Evolutionary conservation across 2,888 invertebrate genomes (phyloP).

Genomic region (Melikaiella ostensackeni): DNA sequence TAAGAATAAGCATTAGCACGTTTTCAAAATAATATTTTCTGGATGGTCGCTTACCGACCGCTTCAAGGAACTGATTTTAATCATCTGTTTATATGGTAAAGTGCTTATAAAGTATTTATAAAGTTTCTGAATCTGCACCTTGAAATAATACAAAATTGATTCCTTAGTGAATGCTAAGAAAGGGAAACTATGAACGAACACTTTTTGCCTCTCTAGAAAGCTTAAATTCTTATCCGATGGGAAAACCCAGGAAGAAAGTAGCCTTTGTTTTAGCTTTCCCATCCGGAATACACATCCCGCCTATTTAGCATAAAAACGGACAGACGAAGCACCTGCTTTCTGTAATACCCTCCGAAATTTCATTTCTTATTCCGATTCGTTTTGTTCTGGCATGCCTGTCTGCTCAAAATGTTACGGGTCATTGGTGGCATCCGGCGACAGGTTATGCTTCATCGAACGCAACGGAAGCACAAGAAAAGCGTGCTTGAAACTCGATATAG

Average conservation of each 20-base stretch:
- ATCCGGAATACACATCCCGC: background rate
- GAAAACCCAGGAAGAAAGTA: background rate
- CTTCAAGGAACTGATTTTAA: too few relatives aligned
- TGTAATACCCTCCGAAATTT: constrained; percentile 37
- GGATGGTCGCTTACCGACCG: too few relatives aligned
- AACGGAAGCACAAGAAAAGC: constrained; percentile 43
- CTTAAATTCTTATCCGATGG: background rate
- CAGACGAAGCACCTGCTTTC: background rate
- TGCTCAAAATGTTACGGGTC: constrained; percentile 57
- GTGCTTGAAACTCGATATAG: constrained; percentile 1
- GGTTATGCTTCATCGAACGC: constrained; percentile 50
- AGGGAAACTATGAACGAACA: background rate
- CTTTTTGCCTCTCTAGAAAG: background rate
- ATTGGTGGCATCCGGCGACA: constrained; percentile 57
- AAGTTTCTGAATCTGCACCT: background rate
- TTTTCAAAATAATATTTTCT: too few relatives aligned
- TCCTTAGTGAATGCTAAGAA: background rate
- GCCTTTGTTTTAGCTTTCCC: background rate
- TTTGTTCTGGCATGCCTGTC: constrained; percentile 53
- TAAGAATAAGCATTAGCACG: too few relatives aligned
- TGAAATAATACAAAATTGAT: background rate
- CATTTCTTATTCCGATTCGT: constrained; percentile 55
- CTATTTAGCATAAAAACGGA: background rate
- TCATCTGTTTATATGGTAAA: background rate
- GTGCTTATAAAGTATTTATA: background rate